Percentiles rank a stretch among this genome's conserved stretches.
These are phyloP conservation scores for Neodon shergylaensis DNA, from an alignment of 2,113 vertebrate genomes.

Conservation along the genomic window DNA sequence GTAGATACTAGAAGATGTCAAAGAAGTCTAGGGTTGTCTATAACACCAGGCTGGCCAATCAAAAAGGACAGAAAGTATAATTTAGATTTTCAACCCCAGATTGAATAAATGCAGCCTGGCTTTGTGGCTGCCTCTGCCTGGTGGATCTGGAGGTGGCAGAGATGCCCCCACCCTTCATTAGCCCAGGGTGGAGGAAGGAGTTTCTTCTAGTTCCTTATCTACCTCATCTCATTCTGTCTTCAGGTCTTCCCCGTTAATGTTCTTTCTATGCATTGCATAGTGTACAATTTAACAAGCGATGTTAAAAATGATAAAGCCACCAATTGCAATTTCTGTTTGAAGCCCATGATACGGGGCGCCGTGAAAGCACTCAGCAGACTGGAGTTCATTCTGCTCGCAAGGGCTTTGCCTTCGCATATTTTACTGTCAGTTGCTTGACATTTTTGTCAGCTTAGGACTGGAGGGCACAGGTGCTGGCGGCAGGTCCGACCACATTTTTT, in stretches of 20 bases:
- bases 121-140: background rate
- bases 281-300: slow-evolving; percentile 49
- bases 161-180: slow-evolving; percentile 38
- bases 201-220: slow-evolving; percentile 56
- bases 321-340: slow-evolving; percentile 76
- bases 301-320: slow-evolving; percentile 63
- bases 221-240: slow-evolving; percentile 48
- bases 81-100: background rate
- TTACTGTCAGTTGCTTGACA: slow-evolving; percentile 95
- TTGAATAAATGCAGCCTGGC: fast-evolving
- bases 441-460: slow-evolving; percentile 94
- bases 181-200: slow-evolving; percentile 11
- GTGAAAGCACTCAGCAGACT: slow-evolving; percentile 71
- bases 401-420: slow-evolving; percentile 90
- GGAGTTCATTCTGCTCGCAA: slow-evolving; percentile 81
- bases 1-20: background rate
- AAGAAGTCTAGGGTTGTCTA: background rate
- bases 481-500: slow-evolving; percentile 90
- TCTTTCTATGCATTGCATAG: background rate
- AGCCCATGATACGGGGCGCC: slow-evolving; percentile 71
- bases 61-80: background rate
- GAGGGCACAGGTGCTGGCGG: slow-evolving; percentile 91
- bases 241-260: slow-evolving; percentile 33
- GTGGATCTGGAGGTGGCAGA: slow-evolving; percentile 27
- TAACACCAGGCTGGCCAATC: fast-evolving